Evolutionary conservation across 2,888 invertebrate species (phyloP).

Genomic region (Philhelius pedissequus): DNA sequence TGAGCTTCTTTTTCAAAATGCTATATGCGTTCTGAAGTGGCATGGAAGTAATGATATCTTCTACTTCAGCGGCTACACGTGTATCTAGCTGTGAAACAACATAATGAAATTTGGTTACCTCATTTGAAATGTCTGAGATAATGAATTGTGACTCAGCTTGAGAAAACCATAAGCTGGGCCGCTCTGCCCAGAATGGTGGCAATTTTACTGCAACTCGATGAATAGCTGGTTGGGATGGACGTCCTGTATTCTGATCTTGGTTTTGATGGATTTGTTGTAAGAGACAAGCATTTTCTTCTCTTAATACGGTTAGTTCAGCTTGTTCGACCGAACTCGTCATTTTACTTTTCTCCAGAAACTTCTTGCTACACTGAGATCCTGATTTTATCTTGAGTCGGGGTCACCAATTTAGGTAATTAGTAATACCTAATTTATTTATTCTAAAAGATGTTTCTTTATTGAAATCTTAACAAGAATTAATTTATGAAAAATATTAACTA

Average conservation of each 20-base stretch:
- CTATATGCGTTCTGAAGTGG: neutral
- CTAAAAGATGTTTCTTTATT: no score
- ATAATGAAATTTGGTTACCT: neutral
- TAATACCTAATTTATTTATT: no score
- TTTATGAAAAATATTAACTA: no score
- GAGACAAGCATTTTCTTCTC: neutral
- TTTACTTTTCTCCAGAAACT: no score
- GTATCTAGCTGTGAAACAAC: neutral
- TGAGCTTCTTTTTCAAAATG: no score
- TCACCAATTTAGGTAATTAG: no score
- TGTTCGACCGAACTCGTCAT: neutral
- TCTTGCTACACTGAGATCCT: no score
- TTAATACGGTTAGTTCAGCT: neutral
- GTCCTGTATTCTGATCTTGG: neutral
- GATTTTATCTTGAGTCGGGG: no score
- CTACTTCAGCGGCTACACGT: neutral
- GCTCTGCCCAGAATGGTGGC: slow-evolving; percentile 9
- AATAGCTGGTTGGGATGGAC: neutral
- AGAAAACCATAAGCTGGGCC: slow-evolving; percentile 19
- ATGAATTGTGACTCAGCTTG: neutral
- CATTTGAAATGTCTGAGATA: neutral
- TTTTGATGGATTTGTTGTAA: neutral
- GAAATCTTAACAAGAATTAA: no score
- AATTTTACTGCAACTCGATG: slow-evolving; percentile 8
- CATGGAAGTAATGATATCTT: neutral